Percentiles rank a stretch among this genome's conserved stretches.
phyloP scores from a whole-genome alignment of 2,797 vertebrate genomes.

The Moxostoma hubbsi region DNA sequence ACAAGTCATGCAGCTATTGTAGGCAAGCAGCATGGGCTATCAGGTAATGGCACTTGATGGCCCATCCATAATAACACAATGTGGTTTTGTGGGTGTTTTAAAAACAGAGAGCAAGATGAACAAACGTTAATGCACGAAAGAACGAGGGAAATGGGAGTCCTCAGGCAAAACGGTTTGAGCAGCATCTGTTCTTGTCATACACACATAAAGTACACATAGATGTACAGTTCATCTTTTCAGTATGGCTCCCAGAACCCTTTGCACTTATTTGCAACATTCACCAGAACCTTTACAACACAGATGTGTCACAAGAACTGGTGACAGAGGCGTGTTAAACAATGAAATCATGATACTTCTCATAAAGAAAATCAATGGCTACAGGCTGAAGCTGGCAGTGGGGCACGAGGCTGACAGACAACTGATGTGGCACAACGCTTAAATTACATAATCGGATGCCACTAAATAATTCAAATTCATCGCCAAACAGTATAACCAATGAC shows the following conservation, averaged over 20 bases:
- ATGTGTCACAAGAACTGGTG: not conserved
- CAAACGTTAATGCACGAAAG: not conserved
- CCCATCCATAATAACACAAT: not conserved
- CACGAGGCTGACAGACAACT: not conserved
- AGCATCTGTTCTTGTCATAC: not conserved
- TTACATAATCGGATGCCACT: not conserved
- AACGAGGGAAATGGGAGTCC: not conserved
- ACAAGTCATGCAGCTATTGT: not conserved
- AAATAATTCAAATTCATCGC: not conserved
- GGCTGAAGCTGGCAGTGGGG: not conserved
- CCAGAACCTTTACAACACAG: not conserved
- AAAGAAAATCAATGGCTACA: not conserved
- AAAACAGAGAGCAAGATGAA: too few relatives aligned
- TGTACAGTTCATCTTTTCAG: not conserved
- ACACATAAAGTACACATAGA: not conserved
- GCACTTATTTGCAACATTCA: not conserved
- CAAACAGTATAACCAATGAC: not conserved
- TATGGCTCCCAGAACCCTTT: constrained; percentile 3
- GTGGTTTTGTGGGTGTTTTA: too few relatives aligned
- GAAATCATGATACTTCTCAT: not conserved
- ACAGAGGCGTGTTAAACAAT: not conserved
- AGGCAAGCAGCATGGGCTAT: not conserved
- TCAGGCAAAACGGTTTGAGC: not conserved
- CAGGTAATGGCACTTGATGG: not conserved
- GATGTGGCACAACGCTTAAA: not conserved